These are phyloP conservation scores for Trissoscelio sp. DNA, from an alignment of 2,888 invertebrate species.

Conservation along the genomic window DNA sequence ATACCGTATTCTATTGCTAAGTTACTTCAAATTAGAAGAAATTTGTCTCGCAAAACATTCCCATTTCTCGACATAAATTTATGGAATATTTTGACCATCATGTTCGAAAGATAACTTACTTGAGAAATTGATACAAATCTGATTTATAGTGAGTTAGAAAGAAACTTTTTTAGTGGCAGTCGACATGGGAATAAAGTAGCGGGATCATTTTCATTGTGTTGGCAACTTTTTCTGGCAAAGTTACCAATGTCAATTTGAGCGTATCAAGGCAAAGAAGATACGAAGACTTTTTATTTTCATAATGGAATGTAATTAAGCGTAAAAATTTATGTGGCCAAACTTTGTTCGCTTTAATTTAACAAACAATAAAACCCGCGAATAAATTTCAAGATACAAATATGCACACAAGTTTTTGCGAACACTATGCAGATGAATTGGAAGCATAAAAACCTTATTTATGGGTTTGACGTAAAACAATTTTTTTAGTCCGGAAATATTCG, in stretches of 20 bases:
- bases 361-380: slow-evolving; percentile 4
- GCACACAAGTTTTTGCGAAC: too few species aligned
- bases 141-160: slow-evolving; percentile 27
- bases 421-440: too few species aligned
- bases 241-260: slow-evolving; percentile 20
- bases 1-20: too few species aligned
- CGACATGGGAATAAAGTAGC: slow-evolving; percentile 4
- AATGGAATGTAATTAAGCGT: slow-evolving; percentile 5
- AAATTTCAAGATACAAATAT: neutral
- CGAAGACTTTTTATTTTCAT: neutral
- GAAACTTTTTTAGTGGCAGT: slow-evolving; percentile 5
- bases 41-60: too few species aligned
- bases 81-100: neutral
- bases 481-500: too few species aligned
- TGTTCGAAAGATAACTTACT: slow-evolving; percentile 8
- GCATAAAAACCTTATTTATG: too few species aligned
- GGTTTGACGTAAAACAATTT: too few species aligned
- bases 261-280: neutral
- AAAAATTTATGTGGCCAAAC: slow-evolving; percentile 1
- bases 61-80: too few species aligned
- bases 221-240: slow-evolving; percentile 42
- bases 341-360: slow-evolving; percentile 7
- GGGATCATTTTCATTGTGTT: slow-evolving; percentile 32
- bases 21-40: too few species aligned
- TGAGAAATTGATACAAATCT: slow-evolving; percentile 40